These are phyloP conservation scores for Protosalanx chinensis DNA, from an alignment of 2,797 vertebrate species.

Conservation along the genomic window DNA sequence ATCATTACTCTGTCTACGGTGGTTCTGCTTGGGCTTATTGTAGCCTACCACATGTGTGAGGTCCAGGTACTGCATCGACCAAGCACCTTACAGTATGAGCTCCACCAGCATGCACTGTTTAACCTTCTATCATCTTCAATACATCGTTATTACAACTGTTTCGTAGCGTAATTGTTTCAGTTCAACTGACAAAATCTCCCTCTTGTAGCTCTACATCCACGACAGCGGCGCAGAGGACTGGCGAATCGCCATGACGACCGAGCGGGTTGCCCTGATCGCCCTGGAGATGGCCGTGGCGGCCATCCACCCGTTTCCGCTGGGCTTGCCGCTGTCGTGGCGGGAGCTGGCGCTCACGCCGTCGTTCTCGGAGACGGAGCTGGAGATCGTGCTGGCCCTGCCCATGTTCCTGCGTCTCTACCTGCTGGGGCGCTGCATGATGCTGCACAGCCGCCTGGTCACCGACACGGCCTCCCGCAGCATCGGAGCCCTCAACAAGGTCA, in stretches of 20 bases:
- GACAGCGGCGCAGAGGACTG: slow-evolving; percentile 91
- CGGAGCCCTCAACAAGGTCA: slow-evolving; percentile 93
- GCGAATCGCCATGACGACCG: slow-evolving; percentile 89
- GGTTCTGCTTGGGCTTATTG: slow-evolving; percentile 83
- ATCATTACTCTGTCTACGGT: slow-evolving; percentile 87
- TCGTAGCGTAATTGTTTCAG: background rate
- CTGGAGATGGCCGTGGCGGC: slow-evolving; percentile 86
- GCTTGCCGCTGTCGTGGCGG: slow-evolving; percentile 80
- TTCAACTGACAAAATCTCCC: background rate
- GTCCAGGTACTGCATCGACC: slow-evolving; percentile 78
- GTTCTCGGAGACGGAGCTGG: slow-evolving; percentile 84
- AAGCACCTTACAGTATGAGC: background rate
- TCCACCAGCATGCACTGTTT: too few species aligned
- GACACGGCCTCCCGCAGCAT: slow-evolving; percentile 95
- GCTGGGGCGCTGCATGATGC: slow-evolving; percentile 89
- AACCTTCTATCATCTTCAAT: background rate
- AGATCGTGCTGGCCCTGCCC: slow-evolving; percentile 90
- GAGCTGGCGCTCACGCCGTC: slow-evolving; percentile 70
- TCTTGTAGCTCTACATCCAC: slow-evolving; percentile 82
- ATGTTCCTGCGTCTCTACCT: slow-evolving; percentile 93
- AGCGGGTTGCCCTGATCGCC: slow-evolving; percentile 84
- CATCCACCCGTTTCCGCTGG: slow-evolving; percentile 86
- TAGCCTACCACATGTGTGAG: slow-evolving; percentile 89
- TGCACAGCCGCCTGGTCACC: slow-evolving; percentile 95
- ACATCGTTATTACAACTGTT: background rate